phyloP scores from a whole-genome alignment of 2,797 vertebrate genomes.

The Diplodus sargus region DNA sequence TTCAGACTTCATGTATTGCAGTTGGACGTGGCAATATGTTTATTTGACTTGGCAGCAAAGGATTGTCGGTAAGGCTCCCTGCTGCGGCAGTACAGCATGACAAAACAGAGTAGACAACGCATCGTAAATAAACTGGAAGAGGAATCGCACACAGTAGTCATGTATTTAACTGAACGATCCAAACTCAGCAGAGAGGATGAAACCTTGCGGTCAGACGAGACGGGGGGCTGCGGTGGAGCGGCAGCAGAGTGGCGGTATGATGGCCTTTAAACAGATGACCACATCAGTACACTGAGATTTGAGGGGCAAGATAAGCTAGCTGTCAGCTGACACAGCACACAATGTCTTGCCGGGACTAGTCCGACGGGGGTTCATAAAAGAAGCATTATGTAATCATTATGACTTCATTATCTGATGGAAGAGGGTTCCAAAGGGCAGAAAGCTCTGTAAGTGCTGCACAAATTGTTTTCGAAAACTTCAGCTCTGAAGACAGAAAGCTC shows the following conservation, averaged over 20 bases:
- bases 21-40: not conserved
- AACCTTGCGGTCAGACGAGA: not conserved
- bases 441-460: constrained; percentile 26
- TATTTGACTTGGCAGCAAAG: not conserved
- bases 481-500: not conserved
- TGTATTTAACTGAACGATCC: not conserved
- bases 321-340: constrained; percentile 37
- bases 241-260: not conserved
- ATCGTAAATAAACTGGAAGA: constrained; percentile 1
- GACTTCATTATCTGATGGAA: constrained; percentile 63
- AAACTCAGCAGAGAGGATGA: not conserved
- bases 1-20: constrained; percentile 14
- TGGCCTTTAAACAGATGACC: constrained; percentile 21
- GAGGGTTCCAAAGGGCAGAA: constrained; percentile 71
- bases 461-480: constrained; percentile 16
- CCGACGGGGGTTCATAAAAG: constrained; percentile 40
- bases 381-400: constrained; percentile 60
- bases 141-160: not conserved
- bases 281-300: constrained; percentile 18
- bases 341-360: constrained; percentile 18
- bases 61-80: not conserved
- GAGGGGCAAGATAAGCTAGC: constrained; percentile 27
- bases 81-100: not conserved
- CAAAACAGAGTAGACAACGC: not conserved
- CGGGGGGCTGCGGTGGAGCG: not conserved